Evolutionary conservation across 2,888 invertebrate genomes (phyloP).

Genomic region (Cecidostiba fungosa): DNA sequence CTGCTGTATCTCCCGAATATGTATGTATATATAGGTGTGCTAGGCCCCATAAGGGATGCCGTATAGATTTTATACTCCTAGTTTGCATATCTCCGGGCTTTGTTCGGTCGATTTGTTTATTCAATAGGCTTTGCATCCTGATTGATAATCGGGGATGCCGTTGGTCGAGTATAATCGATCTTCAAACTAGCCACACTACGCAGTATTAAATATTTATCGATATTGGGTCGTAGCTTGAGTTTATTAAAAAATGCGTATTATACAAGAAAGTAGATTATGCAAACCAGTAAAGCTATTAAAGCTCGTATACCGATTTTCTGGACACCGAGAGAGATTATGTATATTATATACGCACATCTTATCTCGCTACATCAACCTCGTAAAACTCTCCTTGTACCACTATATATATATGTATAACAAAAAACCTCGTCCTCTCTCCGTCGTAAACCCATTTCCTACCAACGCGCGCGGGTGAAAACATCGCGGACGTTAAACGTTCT

Average conservation of each 20-base stretch:
- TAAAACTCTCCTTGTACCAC: background rate
- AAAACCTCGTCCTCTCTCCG: background rate
- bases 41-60: background rate
- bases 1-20: background rate
- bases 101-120: background rate
- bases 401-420: too few species aligned
- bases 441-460: conserved; percentile 11
- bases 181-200: background rate
- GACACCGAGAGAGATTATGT: background rate
- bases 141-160: background rate
- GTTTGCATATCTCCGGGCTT: background rate
- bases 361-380: background rate
- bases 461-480: conserved; percentile 13
- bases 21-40: background rate
- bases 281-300: background rate
- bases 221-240: background rate
- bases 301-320: background rate
- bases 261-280: background rate
- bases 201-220: background rate
- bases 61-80: background rate
- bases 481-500: conserved; percentile 23
- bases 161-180: background rate
- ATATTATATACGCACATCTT: background rate
- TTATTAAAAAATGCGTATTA: background rate
- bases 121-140: background rate